Percentiles rank a stretch among this genome's conserved stretches.
These are phyloP conservation scores for Microlaimidae sp. DNA, from an alignment of 2,888 invertebrate species.

Conservation along the genomic window DNA sequence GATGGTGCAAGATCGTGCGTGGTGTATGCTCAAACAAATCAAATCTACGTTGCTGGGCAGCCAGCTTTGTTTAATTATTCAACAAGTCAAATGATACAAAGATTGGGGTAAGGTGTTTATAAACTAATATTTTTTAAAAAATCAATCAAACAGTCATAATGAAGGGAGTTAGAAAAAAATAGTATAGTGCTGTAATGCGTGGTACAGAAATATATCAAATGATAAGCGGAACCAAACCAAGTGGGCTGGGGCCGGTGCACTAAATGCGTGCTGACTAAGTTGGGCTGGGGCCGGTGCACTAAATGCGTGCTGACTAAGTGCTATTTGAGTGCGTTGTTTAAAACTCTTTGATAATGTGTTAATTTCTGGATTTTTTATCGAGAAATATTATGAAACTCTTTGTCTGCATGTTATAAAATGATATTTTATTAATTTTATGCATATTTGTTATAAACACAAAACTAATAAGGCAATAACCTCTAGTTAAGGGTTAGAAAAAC, in stretches of 20 bases:
- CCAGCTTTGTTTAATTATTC: conserved; percentile 41
- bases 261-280: no score
- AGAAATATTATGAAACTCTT: no score
- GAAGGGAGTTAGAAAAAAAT: neutral
- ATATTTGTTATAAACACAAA: no score
- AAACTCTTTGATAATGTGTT: no score
- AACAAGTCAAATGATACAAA: conserved; percentile 37
- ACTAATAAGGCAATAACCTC: no score
- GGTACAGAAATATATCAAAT: neutral
- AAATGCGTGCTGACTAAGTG: no score
- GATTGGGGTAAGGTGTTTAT: conserved; percentile 20
- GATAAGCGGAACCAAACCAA: neutral
- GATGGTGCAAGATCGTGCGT: conserved; percentile 28
- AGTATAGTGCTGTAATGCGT: neutral
- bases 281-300: no score
- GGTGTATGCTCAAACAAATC: conserved; percentile 22
- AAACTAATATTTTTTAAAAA: neutral
- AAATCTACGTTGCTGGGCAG: conserved; percentile 38
- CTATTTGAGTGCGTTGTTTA: no score
- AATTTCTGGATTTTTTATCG: no score
- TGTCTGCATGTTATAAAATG: no score
- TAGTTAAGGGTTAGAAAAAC: no score
- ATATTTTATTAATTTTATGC: no score
- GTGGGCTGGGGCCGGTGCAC: neutral
- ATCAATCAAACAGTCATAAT: neutral